Percentiles rank a stretch among this genome's conserved stretches.
Evolutionary conservation across 2,113 vertebrate species (phyloP).

Genomic region (Carlito syrichta): DNA sequence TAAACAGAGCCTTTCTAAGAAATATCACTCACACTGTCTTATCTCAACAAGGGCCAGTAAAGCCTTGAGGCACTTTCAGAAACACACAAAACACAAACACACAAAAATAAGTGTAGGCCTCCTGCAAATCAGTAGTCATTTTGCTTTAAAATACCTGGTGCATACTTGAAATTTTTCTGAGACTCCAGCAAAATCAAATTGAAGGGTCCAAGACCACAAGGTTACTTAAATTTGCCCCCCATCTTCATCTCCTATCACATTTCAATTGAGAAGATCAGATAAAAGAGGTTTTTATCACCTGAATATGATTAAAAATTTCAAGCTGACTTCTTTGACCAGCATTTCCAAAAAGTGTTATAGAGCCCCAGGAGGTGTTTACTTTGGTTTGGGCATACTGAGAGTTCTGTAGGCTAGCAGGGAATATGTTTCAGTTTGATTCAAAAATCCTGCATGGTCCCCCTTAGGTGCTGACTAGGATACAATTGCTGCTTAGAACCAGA

Average conservation of each 20-base stretch:
- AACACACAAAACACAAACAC: background rate
- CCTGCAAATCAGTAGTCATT: background rate
- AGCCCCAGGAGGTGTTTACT: background rate
- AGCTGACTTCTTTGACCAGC: background rate
- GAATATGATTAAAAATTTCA: constrained; percentile 34
- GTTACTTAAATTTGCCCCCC: background rate
- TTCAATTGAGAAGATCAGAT: background rate
- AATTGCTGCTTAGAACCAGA: background rate
- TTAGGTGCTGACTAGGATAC: background rate
- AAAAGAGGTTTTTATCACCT: background rate
- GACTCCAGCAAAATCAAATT: constrained; percentile 12
- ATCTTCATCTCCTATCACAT: background rate
- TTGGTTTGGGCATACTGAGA: background rate
- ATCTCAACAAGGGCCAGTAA: background rate
- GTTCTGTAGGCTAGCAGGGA: background rate
- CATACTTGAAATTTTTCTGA: background rate
- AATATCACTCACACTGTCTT: background rate
- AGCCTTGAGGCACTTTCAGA: background rate
- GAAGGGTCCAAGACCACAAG: background rate
- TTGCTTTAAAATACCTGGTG: background rate
- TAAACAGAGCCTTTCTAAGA: background rate
- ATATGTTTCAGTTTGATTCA: background rate
- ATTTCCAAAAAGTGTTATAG: background rate
- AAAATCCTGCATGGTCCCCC: background rate
- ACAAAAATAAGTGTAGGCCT: background rate